Percentiles rank a stretch among this genome's conserved stretches.
phyloP scores from a whole-genome alignment of 1,140 invertebrate genomes.

The Drepana arcuata region DNA sequence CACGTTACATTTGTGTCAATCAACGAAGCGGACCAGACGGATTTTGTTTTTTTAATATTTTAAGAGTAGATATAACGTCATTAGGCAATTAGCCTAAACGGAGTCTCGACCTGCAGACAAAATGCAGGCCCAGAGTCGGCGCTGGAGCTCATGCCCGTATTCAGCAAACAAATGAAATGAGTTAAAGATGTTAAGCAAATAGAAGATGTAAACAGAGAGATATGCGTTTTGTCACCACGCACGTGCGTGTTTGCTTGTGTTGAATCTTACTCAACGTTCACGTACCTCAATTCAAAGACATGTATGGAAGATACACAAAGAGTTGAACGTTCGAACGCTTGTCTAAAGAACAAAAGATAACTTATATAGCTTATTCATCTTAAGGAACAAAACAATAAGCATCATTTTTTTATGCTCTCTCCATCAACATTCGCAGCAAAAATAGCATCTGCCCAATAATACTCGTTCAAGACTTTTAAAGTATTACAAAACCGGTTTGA shows the following conservation, averaged over 20 bases:
- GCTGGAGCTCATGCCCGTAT: too few species aligned
- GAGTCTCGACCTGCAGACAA: too few species aligned
- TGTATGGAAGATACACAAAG: conserved; percentile 24
- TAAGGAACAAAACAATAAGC: conserved; percentile 7
- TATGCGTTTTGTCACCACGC: conserved; percentile 32
- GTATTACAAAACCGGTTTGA: conserved; percentile 20
- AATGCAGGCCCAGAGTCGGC: too few species aligned
- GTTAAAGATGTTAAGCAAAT: conserved; percentile 22
- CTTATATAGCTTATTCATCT: too few species aligned
- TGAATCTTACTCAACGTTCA: too few species aligned
- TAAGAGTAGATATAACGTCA: too few species aligned
- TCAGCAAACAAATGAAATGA: too few species aligned
- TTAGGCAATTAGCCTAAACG: too few species aligned
- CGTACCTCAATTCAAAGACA: conserved; percentile 15
- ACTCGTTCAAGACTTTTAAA: conserved; percentile 11
- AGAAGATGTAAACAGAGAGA: conserved; percentile 27
- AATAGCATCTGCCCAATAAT: conserved; percentile 19
- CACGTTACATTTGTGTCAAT: conserved; percentile 20
- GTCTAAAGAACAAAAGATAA: conserved; percentile 8
- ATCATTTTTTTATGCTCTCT: conserved; percentile 3
- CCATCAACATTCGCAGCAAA: conserved; percentile 10
- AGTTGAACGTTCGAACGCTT: conserved; percentile 4
- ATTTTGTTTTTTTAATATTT: too few species aligned
- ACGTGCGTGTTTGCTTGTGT: conserved; percentile 33
- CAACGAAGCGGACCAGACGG: conserved; percentile 14